Evolutionary conservation across 2,888 invertebrate genomes (phyloP).

Genomic region (Vanessa cardui): DNA sequence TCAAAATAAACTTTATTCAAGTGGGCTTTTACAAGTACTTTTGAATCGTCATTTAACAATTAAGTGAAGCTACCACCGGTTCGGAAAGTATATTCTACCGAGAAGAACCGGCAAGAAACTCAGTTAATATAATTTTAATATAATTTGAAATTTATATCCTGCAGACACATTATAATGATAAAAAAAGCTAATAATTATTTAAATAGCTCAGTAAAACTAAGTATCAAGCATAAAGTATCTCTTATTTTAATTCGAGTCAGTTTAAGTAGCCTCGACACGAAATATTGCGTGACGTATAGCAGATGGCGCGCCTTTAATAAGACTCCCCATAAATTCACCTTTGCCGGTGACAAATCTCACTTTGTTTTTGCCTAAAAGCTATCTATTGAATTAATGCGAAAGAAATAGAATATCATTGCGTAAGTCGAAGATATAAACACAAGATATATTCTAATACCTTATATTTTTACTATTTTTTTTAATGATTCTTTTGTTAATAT

Average conservation of each 20-base stretch:
- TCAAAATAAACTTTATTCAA: no score
- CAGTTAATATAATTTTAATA: no score
- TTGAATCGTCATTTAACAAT: no score
- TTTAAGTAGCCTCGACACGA: constrained; percentile 68
- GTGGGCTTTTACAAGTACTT: no score
- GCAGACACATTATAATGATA: no score
- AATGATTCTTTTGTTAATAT: no score
- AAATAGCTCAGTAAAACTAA: constrained; percentile 26
- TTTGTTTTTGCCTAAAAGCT: constrained; percentile 31
- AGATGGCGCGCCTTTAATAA: constrained; percentile 41
- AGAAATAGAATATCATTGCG: constrained; percentile 5
- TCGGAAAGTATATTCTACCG: no score
- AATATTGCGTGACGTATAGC: constrained; percentile 62
- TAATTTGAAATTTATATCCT: no score
- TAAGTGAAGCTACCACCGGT: no score
- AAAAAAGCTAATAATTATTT: constrained; percentile 2
- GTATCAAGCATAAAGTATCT: constrained; percentile 34
- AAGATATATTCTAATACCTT: background rate
- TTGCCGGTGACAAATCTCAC: constrained; percentile 42
- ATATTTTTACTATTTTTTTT: no score
- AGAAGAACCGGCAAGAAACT: no score
- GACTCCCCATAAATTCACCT: constrained; percentile 39
- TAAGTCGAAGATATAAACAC: constrained; percentile 1
- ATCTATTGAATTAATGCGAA: constrained; percentile 25
- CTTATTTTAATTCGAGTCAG: constrained; percentile 57